Conservation (phyloP, 2,797 vertebrate genomes). For the Argentina silus region DNA sequence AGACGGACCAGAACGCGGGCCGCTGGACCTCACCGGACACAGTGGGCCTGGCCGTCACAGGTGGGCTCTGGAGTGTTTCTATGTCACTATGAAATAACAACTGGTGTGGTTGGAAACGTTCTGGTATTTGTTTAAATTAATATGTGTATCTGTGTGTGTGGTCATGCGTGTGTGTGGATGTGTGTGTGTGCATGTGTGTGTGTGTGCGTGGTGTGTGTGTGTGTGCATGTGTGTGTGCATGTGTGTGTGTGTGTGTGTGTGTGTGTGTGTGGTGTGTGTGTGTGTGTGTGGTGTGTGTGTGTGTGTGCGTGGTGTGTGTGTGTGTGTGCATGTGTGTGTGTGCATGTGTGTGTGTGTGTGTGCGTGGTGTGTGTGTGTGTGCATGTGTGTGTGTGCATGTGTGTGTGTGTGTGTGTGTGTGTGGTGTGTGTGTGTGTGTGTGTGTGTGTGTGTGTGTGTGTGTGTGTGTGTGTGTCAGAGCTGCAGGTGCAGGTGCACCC, state of each 20-base stretch:
- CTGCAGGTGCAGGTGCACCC: conserved; percentile 80
- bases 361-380: conserved; percentile 9
- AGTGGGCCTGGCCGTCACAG: conserved; percentile 77
- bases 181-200: background rate
- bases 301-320: too few species aligned
- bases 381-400: background rate
- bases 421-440: too few species aligned
- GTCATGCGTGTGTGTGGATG: background rate
- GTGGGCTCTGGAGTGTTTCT: too few species aligned
- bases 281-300: too few species aligned
- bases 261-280: background rate
- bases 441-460: background rate
- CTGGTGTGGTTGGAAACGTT: too few species aligned
- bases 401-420: too few species aligned
- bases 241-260: background rate
- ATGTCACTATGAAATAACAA: too few species aligned
- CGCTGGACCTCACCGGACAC: conserved; percentile 80
- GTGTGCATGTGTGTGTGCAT: background rate
- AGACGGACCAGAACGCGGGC: conserved; percentile 76
- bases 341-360: too few species aligned
- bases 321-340: background rate
- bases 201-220: background rate
- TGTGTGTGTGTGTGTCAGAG: conserved; percentile 59
- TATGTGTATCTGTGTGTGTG: background rate
- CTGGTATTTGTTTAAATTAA: too few species aligned